Conservation (phyloP, 2,113 vertebrate genomes). For the Tupaia chinensis region DNA sequence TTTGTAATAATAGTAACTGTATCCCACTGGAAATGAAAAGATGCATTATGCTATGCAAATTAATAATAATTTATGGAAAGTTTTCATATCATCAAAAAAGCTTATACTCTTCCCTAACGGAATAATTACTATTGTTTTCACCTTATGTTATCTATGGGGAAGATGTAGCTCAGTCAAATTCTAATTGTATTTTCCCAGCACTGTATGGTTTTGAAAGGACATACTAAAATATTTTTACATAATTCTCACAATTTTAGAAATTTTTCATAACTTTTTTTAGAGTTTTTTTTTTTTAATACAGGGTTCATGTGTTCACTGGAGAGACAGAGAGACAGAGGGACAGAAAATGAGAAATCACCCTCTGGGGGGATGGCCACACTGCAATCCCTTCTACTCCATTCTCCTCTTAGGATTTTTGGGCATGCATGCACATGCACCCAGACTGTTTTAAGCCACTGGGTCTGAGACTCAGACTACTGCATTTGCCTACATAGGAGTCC, state of each 20-base stretch:
- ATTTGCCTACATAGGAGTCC: too few relatives aligned
- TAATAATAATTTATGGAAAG: background rate
- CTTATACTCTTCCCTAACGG: background rate
- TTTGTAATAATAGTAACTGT: slow-evolving; percentile 13
- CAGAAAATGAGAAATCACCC: too few relatives aligned
- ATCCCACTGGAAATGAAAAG: slow-evolving; percentile 11
- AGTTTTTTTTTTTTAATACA: too few relatives aligned
- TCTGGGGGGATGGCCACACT: too few relatives aligned
- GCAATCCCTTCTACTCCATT: too few relatives aligned
- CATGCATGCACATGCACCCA: too few relatives aligned
- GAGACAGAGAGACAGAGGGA: too few relatives aligned
- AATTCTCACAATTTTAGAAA: background rate
- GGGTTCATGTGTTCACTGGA: too few relatives aligned
- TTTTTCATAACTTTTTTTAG: background rate
- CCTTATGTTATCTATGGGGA: background rate
- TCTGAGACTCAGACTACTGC: too few relatives aligned
- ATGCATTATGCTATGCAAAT: slow-evolving; percentile 19
- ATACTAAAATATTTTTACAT: slow-evolving; percentile 12
- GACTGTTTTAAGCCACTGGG: too few relatives aligned
- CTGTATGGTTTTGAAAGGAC: slow-evolving; percentile 23
- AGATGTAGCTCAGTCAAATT: background rate
- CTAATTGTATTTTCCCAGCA: background rate
- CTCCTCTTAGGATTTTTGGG: too few relatives aligned
- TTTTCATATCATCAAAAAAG: slow-evolving; percentile 33
- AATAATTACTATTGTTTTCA: slow-evolving; percentile 36